These are phyloP conservation scores for Parauchenoglanis ngamensis DNA, from an alignment of 2,797 vertebrate genomes.

Conservation along the genomic window DNA sequence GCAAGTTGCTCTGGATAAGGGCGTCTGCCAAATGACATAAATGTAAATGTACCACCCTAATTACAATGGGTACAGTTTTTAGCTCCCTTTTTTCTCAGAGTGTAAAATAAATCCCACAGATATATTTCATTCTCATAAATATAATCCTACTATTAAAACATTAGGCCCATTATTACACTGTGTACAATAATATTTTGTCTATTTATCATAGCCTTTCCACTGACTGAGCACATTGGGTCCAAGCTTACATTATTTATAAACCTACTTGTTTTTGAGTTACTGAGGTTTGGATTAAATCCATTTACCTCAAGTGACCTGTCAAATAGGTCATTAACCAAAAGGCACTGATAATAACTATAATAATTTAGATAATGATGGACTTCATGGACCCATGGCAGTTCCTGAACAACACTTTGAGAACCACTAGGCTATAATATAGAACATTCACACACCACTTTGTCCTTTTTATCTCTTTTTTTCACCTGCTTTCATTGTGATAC, in stretches of 20 bases:
- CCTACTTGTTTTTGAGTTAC: background rate
- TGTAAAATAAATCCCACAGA: background rate
- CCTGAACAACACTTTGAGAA: background rate
- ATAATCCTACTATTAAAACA: background rate
- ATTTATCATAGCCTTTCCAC: background rate
- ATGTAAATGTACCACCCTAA: no score
- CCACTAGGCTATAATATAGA: background rate
- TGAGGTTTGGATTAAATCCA: background rate
- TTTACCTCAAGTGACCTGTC: background rate
- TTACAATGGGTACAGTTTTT: no score
- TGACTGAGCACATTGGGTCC: background rate
- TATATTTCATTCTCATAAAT: background rate
- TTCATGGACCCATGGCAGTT: background rate
- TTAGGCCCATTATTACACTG: background rate
- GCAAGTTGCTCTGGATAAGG: no score
- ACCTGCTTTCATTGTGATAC: constrained; percentile 1
- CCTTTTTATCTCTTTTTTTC: background rate
- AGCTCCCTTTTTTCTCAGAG: no score
- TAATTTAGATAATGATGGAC: background rate
- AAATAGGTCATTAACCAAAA: background rate
- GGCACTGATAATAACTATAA: background rate
- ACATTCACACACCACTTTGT: constrained; percentile 3
- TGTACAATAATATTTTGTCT: background rate
- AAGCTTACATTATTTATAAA: background rate
- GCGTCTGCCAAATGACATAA: no score